Evolutionary conservation across 1,140 invertebrate species (phyloP), one percentile per base, ranked within the genome.

Genomic region (Drosophila micromelanica): DNA sequence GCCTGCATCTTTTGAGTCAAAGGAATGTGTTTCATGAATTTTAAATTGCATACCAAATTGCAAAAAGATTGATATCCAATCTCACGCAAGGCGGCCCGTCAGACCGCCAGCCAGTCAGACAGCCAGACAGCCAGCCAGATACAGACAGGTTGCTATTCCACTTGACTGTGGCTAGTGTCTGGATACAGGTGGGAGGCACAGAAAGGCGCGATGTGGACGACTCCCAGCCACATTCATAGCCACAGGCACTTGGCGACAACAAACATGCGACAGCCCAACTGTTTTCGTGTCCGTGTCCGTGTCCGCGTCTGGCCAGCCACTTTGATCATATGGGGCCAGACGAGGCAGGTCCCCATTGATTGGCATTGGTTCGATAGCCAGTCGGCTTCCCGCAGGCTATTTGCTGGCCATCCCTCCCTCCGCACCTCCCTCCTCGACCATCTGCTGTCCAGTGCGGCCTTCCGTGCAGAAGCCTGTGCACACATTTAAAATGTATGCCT

Each of bases 21-120:
- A 90, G 80, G 86, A 90, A 90, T 90, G 86, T 90, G 86, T 86
- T 90, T 90, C 86, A 90, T 90, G 86, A 90, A 90, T 90, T 90
- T 90, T 90, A 90, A 90, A 90, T 90, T 90, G 86, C 86, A 79
- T 90, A 87, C 78, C 78, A 86, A 90, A 89, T 89, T 89, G 84
- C 84, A 89, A 89, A 89, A 90, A 90, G 86, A 90, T 90, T 90
- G 86, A 90, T 90, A 90, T 90, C 86, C 86, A 90, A 90, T 90
- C 86, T 90, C 86, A 90, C 86, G 80, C 86, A 90, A 89, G 85
- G 68, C 84, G 65, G 52, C 45, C 30, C 30, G 30, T 32, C 6
- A 71, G 52, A 43, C 37, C 13, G 62, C 45, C 51, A 38, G 52
- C 43, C 60, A 8, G 40, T 40, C 56, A 49, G 23, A 13, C 27